Evolutionary conservation across 2,113 vertebrate genomes (phyloP), one percentile per base, ranked within the genome.

Genomic region (Ciconia stormi): DNA sequence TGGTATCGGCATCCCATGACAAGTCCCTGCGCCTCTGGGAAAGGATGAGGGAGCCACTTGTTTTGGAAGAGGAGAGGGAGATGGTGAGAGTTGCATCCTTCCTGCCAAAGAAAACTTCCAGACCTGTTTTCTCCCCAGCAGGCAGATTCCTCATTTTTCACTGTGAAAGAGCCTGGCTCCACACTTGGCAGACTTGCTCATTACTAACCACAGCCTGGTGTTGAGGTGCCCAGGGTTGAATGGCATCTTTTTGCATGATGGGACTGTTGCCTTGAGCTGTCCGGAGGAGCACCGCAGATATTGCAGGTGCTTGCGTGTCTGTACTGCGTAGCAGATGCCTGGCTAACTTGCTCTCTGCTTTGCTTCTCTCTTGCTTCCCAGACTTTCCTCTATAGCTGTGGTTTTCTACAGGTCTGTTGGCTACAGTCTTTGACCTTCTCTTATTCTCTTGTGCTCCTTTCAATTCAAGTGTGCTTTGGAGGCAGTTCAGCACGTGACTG

Each of bases 21-120:
- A 99, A 99, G 93, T 99, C 99, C 7, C 97, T 99, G 89, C 99
- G 99, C 15, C 99, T 99, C 53, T 99, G 99, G 99, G 99, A 99
- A 95, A 98, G 99, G 92, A 99, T 99, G 0, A 98, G 98, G 83
- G 99, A 99, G 82, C 99, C 99, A 7, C 99, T 99, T 73, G 98
- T 99, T 91, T 97, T 99, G 91, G 99, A 99, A 91, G 99, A 99
- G 96, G 99, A 99, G 81, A 98, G 98, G 53, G 99, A 99, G 97
- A 99, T 99, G 99, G 99, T 99, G 87, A 98, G 98, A 74, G 26
- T 69, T 70, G 16, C 29, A 59, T 78, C 25, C 50, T 82, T 92
- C 10, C 36, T 63, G 26, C 55, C 22, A 36, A 63, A 76, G 11
- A 18, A 10, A 16, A 34, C 29, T 55, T 63, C 38, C 42, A 77